Conservation (phyloP, 2,797 vertebrate species). For the Alfaro cultratus region DNA sequence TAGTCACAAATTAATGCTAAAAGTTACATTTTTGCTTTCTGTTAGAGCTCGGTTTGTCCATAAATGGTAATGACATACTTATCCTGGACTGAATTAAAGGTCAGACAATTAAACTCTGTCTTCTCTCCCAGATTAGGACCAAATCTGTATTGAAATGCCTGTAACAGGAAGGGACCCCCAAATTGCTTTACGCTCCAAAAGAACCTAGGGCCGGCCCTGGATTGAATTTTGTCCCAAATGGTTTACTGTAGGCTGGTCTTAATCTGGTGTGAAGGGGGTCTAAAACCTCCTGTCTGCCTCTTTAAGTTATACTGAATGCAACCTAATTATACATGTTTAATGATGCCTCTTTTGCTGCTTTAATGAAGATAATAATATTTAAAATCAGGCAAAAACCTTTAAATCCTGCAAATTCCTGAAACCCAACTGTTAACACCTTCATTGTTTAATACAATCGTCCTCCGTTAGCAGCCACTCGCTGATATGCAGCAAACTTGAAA, state of each 20-base stretch:
- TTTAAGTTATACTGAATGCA: conserved; percentile 10
- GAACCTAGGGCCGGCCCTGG: too few species aligned
- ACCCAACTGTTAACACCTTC: not conserved
- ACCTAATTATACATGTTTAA: conserved; percentile 8
- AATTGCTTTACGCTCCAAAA: not conserved
- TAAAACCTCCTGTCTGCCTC: conserved; percentile 6
- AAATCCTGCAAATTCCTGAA: conserved; percentile 26
- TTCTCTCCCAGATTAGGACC: not conserved
- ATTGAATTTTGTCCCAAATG: not conserved
- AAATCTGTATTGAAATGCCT: not conserved
- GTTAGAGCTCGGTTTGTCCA: not conserved
- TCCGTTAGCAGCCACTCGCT: conserved; percentile 17
- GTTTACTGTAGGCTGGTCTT: not conserved
- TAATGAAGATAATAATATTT: conserved; percentile 9
- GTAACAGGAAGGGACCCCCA: not conserved
- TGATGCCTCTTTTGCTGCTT: conserved; percentile 2
- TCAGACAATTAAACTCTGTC: not conserved
- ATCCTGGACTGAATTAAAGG: not conserved
- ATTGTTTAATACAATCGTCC: conserved; percentile 9
- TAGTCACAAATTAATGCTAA: too few species aligned
- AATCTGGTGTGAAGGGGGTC: not conserved
- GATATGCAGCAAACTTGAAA: conserved; percentile 26
- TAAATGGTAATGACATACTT: not conserved
- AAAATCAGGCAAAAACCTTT: not conserved
- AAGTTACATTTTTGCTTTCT: not conserved